Evolutionary conservation across 2,888 invertebrate genomes (phyloP), one percentile per base, ranked within the genome.

Genomic region (Mactromeris polynyma): DNA sequence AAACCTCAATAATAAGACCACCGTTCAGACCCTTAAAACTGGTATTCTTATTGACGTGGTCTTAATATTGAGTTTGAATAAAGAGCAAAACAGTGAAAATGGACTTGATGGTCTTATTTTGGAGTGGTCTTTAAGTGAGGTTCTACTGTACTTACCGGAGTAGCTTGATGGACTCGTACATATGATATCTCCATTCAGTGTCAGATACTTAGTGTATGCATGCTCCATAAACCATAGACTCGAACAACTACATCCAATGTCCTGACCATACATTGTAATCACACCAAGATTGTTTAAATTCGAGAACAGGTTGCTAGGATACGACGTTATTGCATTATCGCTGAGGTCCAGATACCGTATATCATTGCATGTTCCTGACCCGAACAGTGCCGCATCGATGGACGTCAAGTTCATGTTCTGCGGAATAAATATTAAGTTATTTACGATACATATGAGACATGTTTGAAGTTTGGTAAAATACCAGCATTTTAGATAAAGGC

Each of bases 311-410:
- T 19, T 26, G 54, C 79, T 73, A 1, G 90, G 86, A 36, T 89
- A 79, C 19, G 81, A 38, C 14, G 86, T 79, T 38, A 90, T 79
- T 17, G 58, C 21, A 83, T 90, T 90, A 77, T 85, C 42, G 36
- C 90, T 90, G 51, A 90, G 82, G 84, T 90, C 90, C n/a, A 90
- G 85, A 42, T 89, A 87, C 9, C 90, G 90, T 26, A 90, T 86
- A 58, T 77, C 83, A 0, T 78, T 36, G 7, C 42, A 38, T 36
- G 81, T 81, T n/a, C 88, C 83, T 9, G 86, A 58, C 14, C 46
- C 85, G n/a, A 90, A 83, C 82, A 87, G 31, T 6, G 79, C 77
- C 0, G 86, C 58, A 26, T 88, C 85, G 19, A 90, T 64, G 3
- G 78, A 38, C 1, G 89, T 87, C 38, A 90, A 38, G 33, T 85